Base-by-base conservation (phyloP, 2,888 invertebrate species). In the Caenorhabditis sp. region DNA sequence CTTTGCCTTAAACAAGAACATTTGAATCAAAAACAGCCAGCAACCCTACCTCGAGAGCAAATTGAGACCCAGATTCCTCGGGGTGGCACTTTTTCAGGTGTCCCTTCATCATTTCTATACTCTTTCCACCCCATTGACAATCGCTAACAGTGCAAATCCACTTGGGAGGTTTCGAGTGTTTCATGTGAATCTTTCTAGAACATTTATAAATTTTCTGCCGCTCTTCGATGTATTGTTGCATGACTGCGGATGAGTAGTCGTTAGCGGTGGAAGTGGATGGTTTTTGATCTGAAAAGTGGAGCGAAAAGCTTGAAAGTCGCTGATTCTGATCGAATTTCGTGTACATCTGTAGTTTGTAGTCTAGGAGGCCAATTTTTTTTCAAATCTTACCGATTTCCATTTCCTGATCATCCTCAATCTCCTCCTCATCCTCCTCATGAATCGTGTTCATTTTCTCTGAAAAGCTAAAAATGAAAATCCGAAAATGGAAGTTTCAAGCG, bases 371-470 rank as follows among this genome's bases (percentile, higher is more conserved):
- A n/a, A n/a, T n/a, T n/a, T n/a, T n/a, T n/a, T n/a, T n/a, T n/a
- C n/a, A n/a, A 31, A 31, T 31, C 49, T 49, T 35, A 41, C 59
- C 61, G 35, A 44, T 24, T 51, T 74, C 41, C 31, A 24, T 19
- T 7, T 8, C 38, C 47, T 28, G 54, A 6, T 12, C 44, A 7
- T 19, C 19, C 19, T 47, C 10, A 44, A 58, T 10, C 0, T 58
- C 44, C 8, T 47, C 75, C 12, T 66, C 74, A 5, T 66, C 35
- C 22, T 51, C 56, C 16, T 54, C 69, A n/a, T 16, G 26, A 24
- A 76, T 75, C 12, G 74, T 75, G 26, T 75, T 31, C 74, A 75
- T 75, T 38, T 69, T 69, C 6, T 49, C 7, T n/a, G n/a, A 28
- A 44, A 70, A 61, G 12, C 6, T 19, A 1, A 22, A 49, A 49